phyloP scores from a whole-genome alignment of 2,797 vertebrate genomes.

The Netta rufina region DNA sequence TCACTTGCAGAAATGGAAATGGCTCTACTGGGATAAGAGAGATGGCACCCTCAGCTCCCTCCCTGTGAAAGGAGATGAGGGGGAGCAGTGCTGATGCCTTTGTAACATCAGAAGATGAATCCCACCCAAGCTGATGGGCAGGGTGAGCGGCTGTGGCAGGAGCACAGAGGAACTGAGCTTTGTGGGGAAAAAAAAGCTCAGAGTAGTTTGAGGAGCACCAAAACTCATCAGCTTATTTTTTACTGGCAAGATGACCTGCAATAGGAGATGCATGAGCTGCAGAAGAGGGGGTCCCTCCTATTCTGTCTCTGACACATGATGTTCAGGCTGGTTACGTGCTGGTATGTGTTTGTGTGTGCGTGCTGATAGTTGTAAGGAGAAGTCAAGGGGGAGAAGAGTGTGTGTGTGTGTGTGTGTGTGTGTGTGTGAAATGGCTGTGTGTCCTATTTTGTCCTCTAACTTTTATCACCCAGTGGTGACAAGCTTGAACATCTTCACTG shows the following conservation, averaged over 20 bases:
- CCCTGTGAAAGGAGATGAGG: neutral
- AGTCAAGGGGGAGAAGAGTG: neutral
- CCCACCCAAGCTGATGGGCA: neutral
- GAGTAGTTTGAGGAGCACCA: neutral
- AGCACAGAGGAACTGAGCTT: neutral
- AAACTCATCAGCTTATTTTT: neutral
- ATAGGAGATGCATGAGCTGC: neutral
- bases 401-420: neutral
- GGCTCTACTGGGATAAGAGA: neutral
- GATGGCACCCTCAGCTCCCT: neutral
- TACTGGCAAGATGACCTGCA: neutral
- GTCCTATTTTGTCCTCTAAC: neutral
- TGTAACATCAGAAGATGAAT: accelerated
- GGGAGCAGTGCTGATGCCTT: neutral
- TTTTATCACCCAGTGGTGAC: neutral
- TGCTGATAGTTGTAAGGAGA: neutral
- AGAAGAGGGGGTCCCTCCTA: too few species aligned
- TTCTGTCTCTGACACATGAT: neutral
- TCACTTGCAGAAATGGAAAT: neutral
- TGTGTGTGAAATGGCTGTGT: neutral
- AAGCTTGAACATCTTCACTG: neutral
- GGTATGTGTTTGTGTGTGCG: neutral
- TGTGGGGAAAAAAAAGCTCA: neutral
- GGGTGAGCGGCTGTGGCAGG: neutral
- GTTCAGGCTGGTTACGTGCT: neutral